phyloP scores from a whole-genome alignment of 2,888 invertebrate genomes.

The Tryphoninae sp. region DNA sequence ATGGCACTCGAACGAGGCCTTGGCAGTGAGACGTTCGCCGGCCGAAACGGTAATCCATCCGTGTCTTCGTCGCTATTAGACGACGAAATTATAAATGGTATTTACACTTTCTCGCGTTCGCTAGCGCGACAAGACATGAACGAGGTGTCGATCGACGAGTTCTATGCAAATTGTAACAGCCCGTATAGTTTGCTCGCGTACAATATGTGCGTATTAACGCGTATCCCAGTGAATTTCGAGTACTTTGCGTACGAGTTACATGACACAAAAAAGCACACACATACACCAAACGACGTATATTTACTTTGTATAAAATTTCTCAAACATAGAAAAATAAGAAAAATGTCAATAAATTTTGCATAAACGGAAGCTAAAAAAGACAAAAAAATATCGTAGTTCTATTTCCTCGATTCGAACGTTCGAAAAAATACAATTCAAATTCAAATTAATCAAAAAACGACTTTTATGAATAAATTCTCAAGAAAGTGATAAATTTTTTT shows the following conservation, averaged over 20 bases:
- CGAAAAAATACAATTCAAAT: too few relatives aligned
- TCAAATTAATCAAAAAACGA: too few relatives aligned
- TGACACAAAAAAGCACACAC: too few relatives aligned
- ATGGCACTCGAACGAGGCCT: not conserved
- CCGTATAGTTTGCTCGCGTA: not conserved
- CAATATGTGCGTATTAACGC: not conserved
- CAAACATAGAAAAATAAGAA: too few relatives aligned
- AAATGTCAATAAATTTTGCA: too few relatives aligned
- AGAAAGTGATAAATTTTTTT: too few relatives aligned
- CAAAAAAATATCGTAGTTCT: too few relatives aligned
- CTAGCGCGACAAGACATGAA: not conserved
- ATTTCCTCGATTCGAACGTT: too few relatives aligned
- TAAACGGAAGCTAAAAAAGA: too few relatives aligned
- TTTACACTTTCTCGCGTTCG: slow-evolving; percentile 27
- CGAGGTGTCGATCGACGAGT: slow-evolving; percentile 22
- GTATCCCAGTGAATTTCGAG: not conserved
- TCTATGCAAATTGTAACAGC: slow-evolving; percentile 23
- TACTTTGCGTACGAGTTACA: not conserved
- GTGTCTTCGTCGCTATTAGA: slow-evolving; percentile 8
- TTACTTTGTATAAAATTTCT: too few relatives aligned
- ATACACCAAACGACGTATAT: too few relatives aligned
- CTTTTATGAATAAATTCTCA: too few relatives aligned
- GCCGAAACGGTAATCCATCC: not conserved
- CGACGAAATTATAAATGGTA: not conserved
- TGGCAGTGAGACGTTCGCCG: slow-evolving; percentile 3